Evolutionary conservation across 2,113 vertebrate genomes (phyloP).

Genomic region (Actenoides hombroni): DNA sequence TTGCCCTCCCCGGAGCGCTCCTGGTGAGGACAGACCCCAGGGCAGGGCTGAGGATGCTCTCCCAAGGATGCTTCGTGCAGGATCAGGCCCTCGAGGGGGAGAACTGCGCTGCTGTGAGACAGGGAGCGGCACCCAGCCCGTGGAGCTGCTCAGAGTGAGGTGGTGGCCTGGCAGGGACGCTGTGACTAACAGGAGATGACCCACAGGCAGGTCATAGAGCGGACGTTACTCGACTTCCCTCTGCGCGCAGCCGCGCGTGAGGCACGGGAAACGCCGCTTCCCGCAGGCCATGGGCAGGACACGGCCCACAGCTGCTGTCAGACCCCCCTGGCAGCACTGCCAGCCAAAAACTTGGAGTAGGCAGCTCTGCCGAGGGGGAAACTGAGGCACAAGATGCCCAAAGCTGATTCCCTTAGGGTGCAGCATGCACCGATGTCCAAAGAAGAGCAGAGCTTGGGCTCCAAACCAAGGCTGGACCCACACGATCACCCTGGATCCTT

Average conservation of each 20-base stretch:
- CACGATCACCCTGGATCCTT: background rate
- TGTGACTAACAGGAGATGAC: slow-evolving; percentile 14
- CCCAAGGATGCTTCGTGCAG: background rate
- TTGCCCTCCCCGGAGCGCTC: fast-evolving
- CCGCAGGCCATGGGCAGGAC: background rate
- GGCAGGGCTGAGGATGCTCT: background rate
- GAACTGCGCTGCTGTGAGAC: background rate
- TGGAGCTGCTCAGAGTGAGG: background rate
- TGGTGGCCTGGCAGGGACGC: background rate
- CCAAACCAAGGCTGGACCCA: background rate
- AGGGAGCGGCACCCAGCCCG: background rate
- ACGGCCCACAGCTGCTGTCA: background rate
- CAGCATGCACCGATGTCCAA: fast-evolving
- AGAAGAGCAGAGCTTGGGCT: background rate
- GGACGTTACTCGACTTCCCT: slow-evolving; percentile 48
- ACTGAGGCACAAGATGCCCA: background rate
- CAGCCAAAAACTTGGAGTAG: background rate
- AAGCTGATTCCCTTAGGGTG: background rate
- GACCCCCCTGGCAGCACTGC: background rate
- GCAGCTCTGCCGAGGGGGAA: background rate
- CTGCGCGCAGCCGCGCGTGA: fast-evolving
- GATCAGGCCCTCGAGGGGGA: background rate
- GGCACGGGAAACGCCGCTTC: background rate
- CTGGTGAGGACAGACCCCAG: background rate
- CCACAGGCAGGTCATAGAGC: background rate